Conservation (phyloP, 37 sponge, comb jelly and placozoan species). For the Halichondria panicea region DNA sequence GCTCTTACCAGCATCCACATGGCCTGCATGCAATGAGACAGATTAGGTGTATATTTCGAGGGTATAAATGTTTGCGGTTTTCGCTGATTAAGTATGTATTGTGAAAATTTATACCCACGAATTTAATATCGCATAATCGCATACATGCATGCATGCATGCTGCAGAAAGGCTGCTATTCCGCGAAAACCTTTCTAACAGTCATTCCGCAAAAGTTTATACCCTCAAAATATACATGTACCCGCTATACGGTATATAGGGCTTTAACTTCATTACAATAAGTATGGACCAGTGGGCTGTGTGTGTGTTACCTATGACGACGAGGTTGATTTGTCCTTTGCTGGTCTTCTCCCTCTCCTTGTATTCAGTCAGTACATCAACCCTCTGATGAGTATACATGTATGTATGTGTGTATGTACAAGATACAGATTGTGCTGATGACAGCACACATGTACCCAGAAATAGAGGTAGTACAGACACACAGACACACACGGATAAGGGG, state of each 20-base stretch:
- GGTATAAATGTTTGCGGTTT: too few relatives aligned
- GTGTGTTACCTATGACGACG: conserved; percentile 87
- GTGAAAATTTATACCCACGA: neutral
- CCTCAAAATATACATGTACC: too few relatives aligned
- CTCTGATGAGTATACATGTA: conserved; percentile 2
- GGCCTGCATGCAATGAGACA: conserved; percentile 53
- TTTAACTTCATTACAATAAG: neutral
- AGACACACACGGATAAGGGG: too few relatives aligned
- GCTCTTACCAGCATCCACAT: conserved; percentile 99
- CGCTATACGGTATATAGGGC: neutral
- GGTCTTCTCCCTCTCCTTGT: conserved; percentile 41
- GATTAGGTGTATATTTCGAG: neutral
- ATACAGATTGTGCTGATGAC: neutral
- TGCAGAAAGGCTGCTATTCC: too few relatives aligned
- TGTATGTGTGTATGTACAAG: neutral
- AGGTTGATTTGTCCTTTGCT: conserved; percentile 77
- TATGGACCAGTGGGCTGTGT: too few relatives aligned
- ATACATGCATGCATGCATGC: too few relatives aligned
- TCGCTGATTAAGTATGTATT: neutral
- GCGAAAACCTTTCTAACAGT: too few relatives aligned
- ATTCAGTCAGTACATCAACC: conserved; percentile 74
- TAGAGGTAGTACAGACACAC: too few relatives aligned
- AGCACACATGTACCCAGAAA: neutral
- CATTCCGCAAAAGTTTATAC: too few relatives aligned
- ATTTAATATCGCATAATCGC: neutral